Evolutionary conservation across 2,888 invertebrate species (phyloP), one percentile per base, ranked within the genome.

Genomic region (Xestia rhomboidea): DNA sequence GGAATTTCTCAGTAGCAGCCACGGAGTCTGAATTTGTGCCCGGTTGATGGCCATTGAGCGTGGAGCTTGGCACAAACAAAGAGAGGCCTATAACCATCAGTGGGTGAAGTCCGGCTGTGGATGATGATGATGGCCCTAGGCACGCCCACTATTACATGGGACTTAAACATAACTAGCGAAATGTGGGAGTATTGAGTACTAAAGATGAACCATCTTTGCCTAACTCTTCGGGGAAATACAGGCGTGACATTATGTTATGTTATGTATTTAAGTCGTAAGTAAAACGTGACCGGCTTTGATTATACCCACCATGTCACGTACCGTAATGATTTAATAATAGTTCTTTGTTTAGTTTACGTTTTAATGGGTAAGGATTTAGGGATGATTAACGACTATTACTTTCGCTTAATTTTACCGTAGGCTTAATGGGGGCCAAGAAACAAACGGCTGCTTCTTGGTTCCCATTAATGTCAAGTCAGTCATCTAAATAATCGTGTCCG

Each of bases 241-340:
- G 5, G 34, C 6, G 34, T 34, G 2, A 10, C 10, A 2, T 60
- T 30, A 24, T 34, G 21, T 34, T 62, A 34, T 10, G 51, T 49
- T 24, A 51, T 3, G 0, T n/a, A n/a, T n/a, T n/a, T 38, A 10
- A 38, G 62, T 63, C 15, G 24, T 77, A 44, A 38, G 44, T 34
- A 38, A 49, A 49, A 63, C 41, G 63, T 57, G 46, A 66, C 54
- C 49, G 41, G 21, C 18, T 57, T 34, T 62, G 41, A 72, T 66
- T 63, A 75, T 34, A 75, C 34, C 24, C 60, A 41, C 24, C 64
- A 34, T 38, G 54, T 73, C 73, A 83, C 66, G 54, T 73, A 54
- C 79, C 60, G 75, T 81, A 68, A 64, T 75, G 46, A 62, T 62
- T 68, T 68, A 30, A 38, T 68, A 15, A 64, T n/a, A 24, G 13